Base-by-base conservation (phyloP, 2,888 invertebrate genomes). In the Linyphia triangularis region DNA sequence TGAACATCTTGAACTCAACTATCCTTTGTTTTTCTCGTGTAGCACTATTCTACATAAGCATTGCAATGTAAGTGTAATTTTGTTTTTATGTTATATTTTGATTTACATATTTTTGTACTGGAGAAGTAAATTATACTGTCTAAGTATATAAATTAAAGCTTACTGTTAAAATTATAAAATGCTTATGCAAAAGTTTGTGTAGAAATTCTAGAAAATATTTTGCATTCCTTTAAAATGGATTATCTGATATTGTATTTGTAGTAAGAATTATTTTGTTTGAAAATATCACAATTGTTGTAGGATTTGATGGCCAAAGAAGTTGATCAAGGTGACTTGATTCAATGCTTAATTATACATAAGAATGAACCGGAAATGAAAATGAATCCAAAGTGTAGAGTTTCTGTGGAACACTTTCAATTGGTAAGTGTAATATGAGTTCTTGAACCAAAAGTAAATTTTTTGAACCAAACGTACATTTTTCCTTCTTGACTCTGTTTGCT, bases 401-500 rank as follows among this genome's bases (percentile, higher is more conserved):
- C 98, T 89, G 96, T 99, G 73, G 99, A 99, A 93, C 99, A 99
- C 94, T 98, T 98, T 92, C 99, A 99, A 93, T 94, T 99, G 89
- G 93, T 94, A 89, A 88, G 91, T 28, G 22, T 83, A 26, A 16
- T 75, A n/a, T n/a, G n/a, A n/a, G n/a, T n/a, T n/a, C n/a, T n/a
- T n/a, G n/a, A n/a, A n/a, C n/a, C n/a, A n/a, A n/a, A n/a, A n/a
- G n/a, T n/a, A n/a, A n/a, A n/a, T n/a, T n/a, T n/a, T n/a, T n/a
- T n/a, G n/a, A n/a, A n/a, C n/a, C n/a, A n/a, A n/a, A n/a, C n/a
- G n/a, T n/a, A n/a, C n/a, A n/a, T n/a, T n/a, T n/a, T n/a, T n/a
- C n/a, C n/a, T n/a, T 0, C 22, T 26, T 26, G 13, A 51, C 10
- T 24, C 1, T 1, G 43, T 72, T 13, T 2, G 19, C 2, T 28